Percentiles rank a stretch among this genome's conserved stretches.
These are phyloP conservation scores for Luscinia luscinia DNA, from an alignment of 2,797 vertebrate genomes.

Conservation along the genomic window DNA sequence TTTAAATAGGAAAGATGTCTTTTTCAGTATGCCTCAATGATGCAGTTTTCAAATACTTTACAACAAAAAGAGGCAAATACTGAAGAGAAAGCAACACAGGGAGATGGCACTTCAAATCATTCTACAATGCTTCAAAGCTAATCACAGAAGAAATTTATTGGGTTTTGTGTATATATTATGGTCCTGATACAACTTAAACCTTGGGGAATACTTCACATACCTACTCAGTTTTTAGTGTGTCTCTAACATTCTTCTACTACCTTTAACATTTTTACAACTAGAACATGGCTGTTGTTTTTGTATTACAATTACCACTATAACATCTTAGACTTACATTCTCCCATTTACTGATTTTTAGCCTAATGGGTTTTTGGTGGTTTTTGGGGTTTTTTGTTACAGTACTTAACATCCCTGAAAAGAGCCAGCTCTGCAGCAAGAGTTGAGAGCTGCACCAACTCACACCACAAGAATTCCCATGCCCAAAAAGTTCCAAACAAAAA, in stretches of 20 bases:
- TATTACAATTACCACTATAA: background rate
- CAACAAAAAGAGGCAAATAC: background rate
- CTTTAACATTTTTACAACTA: background rate
- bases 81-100: background rate
- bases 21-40: background rate
- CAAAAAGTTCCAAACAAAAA: background rate
- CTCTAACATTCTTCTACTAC: background rate
- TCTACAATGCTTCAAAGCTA: background rate
- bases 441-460: background rate
- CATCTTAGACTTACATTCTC: background rate
- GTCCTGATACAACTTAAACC: background rate
- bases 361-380: background rate
- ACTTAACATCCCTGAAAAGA: background rate
- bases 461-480: background rate
- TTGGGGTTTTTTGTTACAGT: background rate
- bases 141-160: background rate
- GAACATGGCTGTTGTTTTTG: background rate
- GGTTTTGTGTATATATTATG: background rate
- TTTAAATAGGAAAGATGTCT: slow-evolving; percentile 51
- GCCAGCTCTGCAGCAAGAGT: background rate
- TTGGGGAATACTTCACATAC: background rate
- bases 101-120: background rate
- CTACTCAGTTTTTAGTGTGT: background rate
- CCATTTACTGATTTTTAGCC: background rate
- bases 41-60: background rate